Evolutionary conservation across 2,113 vertebrate species (phyloP).

Genomic region (Dromiciops gliroides): DNA sequence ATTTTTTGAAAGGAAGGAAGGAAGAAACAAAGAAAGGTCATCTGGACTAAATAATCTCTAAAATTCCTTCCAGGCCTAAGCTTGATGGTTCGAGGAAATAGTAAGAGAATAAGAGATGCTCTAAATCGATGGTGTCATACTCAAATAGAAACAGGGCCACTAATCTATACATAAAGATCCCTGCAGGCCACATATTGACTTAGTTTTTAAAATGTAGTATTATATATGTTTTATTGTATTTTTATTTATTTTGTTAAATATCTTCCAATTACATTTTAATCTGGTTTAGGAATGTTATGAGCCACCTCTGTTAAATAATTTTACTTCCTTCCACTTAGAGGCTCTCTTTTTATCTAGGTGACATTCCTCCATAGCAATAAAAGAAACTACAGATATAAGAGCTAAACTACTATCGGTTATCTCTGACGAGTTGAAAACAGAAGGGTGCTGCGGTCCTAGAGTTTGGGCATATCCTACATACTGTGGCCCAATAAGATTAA

Average conservation of each 20-base stretch:
- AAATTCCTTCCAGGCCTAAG: neutral
- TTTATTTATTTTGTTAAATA: neutral
- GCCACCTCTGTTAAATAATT: neutral
- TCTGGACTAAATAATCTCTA: conserved; percentile 12
- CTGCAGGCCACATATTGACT: neutral
- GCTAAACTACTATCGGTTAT: neutral
- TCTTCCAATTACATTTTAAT: neutral
- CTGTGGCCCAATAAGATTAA: neutral
- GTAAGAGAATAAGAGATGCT: neutral
- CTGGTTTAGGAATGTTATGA: neutral
- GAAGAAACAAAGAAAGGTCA: neutral
- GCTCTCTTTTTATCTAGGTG: neutral
- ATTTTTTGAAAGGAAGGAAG: neutral
- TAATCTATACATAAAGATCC: neutral
- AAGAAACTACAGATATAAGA: neutral
- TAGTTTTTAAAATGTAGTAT: neutral
- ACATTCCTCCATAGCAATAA: neutral
- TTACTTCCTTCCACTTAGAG: neutral
- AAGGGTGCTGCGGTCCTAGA: neutral
- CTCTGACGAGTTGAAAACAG: neutral
- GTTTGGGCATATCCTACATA: neutral
- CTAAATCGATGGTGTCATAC: neutral
- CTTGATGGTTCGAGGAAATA: neutral
- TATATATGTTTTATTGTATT: neutral
- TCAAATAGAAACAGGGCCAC: neutral